A percentile compares a stretch with the other conserved stretches of the same genome.
phyloP scores from a whole-genome alignment of 2,797 vertebrate species.

The Hyperoplus immaculatus region DNA sequence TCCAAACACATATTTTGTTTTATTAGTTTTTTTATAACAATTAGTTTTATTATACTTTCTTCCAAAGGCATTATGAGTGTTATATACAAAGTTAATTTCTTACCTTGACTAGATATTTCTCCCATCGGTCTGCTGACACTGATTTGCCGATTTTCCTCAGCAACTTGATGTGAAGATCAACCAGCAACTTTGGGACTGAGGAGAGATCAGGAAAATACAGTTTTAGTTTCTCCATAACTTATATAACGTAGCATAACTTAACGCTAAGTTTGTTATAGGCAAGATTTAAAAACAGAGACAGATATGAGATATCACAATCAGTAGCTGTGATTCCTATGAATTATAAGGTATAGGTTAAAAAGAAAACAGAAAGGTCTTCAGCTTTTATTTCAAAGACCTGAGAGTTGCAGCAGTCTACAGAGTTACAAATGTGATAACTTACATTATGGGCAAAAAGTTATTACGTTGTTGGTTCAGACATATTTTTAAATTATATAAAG shows the following conservation, averaged over 20 bases:
- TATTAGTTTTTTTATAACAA: too few relatives aligned
- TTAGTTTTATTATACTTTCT: too few relatives aligned
- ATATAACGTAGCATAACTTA: neutral
- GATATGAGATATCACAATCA: neutral
- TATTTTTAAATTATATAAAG: too few relatives aligned
- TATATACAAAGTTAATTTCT: neutral
- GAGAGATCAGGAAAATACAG: neutral
- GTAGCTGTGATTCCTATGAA: neutral
- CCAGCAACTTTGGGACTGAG: constrained; percentile 94
- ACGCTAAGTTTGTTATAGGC: neutral
- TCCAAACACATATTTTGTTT: too few relatives aligned
- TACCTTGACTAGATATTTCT: constrained; percentile 97
- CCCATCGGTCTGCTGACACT: constrained; percentile 97
- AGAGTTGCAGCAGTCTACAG: too few relatives aligned
- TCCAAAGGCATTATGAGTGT: neutral
- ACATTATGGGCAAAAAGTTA: too few relatives aligned
- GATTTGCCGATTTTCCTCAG: constrained; percentile 99
- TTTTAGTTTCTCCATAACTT: neutral
- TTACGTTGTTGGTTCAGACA: too few relatives aligned
- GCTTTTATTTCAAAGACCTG: too few relatives aligned
- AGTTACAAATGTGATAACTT: too few relatives aligned
- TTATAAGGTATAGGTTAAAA: too few relatives aligned
- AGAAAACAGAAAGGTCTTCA: too few relatives aligned
- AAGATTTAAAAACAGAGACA: neutral
- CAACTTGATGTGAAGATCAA: constrained; percentile 97